A percentile compares a stretch with the other conserved stretches of the same genome.
Conservation (phyloP, 2,888 invertebrate genomes). For the Zygothrica quintamaculata region DNA sequence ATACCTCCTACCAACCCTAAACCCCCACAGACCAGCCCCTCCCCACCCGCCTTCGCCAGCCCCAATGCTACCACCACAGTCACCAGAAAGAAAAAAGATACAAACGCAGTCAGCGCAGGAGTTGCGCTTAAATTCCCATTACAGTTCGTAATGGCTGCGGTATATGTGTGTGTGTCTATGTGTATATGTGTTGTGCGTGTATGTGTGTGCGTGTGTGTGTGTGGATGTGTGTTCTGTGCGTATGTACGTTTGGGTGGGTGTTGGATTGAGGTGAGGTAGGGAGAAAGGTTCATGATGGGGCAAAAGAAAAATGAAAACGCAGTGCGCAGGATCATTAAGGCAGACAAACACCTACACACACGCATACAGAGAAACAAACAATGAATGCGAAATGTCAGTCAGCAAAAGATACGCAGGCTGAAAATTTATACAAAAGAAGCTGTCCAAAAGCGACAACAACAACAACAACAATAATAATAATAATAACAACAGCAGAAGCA, state of each 20-base stretch:
- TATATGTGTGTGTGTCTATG: constrained; percentile 49
- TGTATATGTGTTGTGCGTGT: too few species aligned
- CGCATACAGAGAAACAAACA: constrained; percentile 38
- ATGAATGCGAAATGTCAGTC: constrained; percentile 71
- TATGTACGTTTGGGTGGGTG: constrained; percentile 33
- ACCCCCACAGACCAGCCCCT: constrained; percentile 2
- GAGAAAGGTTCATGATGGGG: constrained; percentile 4
- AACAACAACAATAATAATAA: constrained; percentile 26
- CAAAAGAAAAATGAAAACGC: constrained; percentile 75
- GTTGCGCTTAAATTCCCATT: constrained; percentile 81
- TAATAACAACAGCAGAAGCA: constrained; percentile 23
- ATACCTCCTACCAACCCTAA: constrained; percentile 37
- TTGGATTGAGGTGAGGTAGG: constrained; percentile 4
- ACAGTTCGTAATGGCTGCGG: constrained; percentile 79
- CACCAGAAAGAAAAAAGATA: constrained; percentile 41
- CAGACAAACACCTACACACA: constrained; percentile 48
- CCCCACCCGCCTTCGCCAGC: constrained; percentile 2
- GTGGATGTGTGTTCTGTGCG: too few species aligned
- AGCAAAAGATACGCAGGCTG: constrained; percentile 62
- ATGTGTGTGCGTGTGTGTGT: constrained; percentile 36
- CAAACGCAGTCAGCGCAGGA: constrained; percentile 53
- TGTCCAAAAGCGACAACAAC: constrained; percentile 49
- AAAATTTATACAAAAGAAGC: constrained; percentile 70
- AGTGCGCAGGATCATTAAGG: constrained; percentile 82
- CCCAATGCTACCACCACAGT: neutral